Conservation (phyloP, 2,797 vertebrate species). For the Xiphophorus birchmanni region DNA sequence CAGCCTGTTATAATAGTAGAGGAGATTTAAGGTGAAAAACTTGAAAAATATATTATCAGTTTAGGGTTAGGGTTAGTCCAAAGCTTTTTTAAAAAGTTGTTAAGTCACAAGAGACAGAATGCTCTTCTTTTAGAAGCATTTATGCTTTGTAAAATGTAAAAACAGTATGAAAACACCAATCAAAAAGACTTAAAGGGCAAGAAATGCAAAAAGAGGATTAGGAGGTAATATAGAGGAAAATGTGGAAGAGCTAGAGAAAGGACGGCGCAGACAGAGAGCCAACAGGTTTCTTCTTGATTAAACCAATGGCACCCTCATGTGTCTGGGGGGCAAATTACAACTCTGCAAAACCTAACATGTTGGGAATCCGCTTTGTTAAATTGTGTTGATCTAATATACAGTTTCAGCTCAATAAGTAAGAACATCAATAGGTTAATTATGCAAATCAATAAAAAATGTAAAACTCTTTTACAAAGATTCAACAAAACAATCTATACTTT, state of each 20-base stretch:
- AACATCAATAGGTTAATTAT: neutral
- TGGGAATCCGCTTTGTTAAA: neutral
- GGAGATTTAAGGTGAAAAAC: neutral
- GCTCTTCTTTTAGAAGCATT: neutral
- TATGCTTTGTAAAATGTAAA: neutral
- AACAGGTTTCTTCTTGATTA: conserved; percentile 2
- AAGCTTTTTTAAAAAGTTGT: neutral
- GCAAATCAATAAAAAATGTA: neutral
- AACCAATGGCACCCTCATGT: conserved; percentile 57
- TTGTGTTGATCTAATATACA: neutral
- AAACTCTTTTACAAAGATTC: neutral
- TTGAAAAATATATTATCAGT: neutral
- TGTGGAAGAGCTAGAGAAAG: neutral
- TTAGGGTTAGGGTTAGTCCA: no score
- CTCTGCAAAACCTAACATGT: neutral
- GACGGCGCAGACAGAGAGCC: neutral
- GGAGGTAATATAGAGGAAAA: neutral
- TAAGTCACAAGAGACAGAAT: neutral
- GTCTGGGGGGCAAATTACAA: conserved; percentile 42
- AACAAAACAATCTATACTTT: neutral
- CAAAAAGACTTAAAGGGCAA: neutral
- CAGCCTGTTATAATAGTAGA: neutral
- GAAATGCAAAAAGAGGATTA: neutral
- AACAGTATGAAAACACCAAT: neutral
- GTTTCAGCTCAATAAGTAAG: neutral